Evolutionary conservation across 1,140 invertebrate genomes (phyloP), one percentile per base, ranked within the genome.

Genomic region (Listronotus bonariensis): DNA sequence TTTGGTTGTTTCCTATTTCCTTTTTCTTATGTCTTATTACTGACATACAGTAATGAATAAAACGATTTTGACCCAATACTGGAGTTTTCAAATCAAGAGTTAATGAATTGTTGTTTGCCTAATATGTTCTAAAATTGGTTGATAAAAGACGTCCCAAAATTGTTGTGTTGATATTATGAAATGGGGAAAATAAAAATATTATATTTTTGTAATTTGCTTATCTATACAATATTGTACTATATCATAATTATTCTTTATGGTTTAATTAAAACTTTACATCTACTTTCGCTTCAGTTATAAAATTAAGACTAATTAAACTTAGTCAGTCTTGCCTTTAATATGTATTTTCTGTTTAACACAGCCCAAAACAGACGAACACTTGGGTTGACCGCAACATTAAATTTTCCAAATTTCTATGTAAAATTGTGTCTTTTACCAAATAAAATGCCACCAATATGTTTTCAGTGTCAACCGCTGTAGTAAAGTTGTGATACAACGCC

Each of bases 381-480:
- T 26, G 18, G 5, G 15, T 36, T 74, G 83, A 95, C 79, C 96
- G 91, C 65, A 98, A 82, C 94, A 98, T 97, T 9, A 98, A 83
- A 60, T 90, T 90, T 79, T 93, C 91, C 52, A 98, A 84, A 81
- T 99, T 98, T 57, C 95, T 86, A 77, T 96, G 92, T 34, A 99
- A 83, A 73, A 99, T 98, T 7, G 93, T 97, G 78, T 98, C 94
- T 81, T 97, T 97, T 12, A 98, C 96, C 20, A 93, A 96, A 78
- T 96, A 94, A 80, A 99, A 99, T 12, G 99, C 96, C 66, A 96
- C 89, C 81, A 96, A 92, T 74, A 98, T 98, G 80, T 99, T 98
- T 78, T 97, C 92, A 10, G 96, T 99, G 80, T 98, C 96, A 57
- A 99, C 93, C 67, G 96, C 97, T 52, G 95, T 98, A 6, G 97